phyloP scores from a whole-genome alignment of 2,797 vertebrate genomes.

The Dendrocincla fuliginosa region DNA sequence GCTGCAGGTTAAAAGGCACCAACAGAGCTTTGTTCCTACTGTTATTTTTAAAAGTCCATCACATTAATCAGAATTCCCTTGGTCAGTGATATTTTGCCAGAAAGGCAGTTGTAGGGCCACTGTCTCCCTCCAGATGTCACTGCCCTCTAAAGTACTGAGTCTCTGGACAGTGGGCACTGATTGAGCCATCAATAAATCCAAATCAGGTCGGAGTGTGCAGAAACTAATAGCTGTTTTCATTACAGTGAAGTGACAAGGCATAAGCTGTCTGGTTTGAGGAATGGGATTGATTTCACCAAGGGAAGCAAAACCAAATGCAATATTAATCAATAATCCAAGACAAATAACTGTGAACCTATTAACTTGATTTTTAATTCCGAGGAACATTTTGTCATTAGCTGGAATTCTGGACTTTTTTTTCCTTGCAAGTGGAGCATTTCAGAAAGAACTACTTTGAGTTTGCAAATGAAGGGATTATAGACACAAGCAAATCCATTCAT shows the following conservation, averaged over 20 bases:
- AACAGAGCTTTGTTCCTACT: background rate
- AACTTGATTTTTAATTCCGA: conserved; percentile 39
- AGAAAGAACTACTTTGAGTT: background rate
- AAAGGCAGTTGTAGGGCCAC: background rate
- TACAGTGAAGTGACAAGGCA: background rate
- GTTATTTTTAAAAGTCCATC: background rate
- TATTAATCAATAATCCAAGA: conserved; percentile 42
- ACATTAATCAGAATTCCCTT: background rate
- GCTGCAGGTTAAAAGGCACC: background rate
- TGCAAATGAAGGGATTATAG: conserved; percentile 2
- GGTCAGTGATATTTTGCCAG: background rate
- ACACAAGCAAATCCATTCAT: conserved; percentile 15
- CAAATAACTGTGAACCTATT: conserved; percentile 32
- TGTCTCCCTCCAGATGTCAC: conserved; percentile 15
- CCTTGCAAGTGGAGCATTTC: background rate
- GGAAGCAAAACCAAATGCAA: conserved; percentile 43
- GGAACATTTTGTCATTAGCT: conserved; percentile 24
- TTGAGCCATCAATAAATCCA: background rate
- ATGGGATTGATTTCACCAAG: conserved; percentile 33
- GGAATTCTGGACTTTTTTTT: conserved; percentile 2
- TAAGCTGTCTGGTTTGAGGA: background rate
- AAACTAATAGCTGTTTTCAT: conserved; percentile 15
- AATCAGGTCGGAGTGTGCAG: background rate
- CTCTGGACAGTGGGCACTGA: background rate
- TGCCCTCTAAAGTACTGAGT: background rate